Conservation (phyloP, 2,797 vertebrate genomes). For the Trachops cirrhosus region DNA sequence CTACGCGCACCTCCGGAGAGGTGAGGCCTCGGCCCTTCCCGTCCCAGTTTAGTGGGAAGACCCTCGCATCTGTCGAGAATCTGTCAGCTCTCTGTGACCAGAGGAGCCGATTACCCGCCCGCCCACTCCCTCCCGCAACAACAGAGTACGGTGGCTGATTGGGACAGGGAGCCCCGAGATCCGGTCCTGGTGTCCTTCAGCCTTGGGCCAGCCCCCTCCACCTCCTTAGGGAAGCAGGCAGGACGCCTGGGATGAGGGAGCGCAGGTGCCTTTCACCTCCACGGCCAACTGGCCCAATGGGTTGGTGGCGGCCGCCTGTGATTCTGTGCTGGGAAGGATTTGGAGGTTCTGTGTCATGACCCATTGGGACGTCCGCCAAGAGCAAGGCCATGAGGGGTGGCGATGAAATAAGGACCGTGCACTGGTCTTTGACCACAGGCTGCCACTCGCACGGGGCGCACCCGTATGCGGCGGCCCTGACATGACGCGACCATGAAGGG, state of each 20-base stretch:
- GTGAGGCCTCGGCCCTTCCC: slow-evolving; percentile 79
- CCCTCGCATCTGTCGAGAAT: neutral
- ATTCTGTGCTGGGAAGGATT: neutral
- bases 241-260: neutral
- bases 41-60: neutral
- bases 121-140: neutral
- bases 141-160: rapidly evolving
- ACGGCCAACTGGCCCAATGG: neutral
- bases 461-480: neutral
- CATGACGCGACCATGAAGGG: neutral
- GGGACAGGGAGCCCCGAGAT: neutral
- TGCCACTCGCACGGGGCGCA: neutral
- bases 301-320: neutral
- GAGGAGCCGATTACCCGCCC: neutral
- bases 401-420: neutral
- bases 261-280: neutral
- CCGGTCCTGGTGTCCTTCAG: neutral
- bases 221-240: neutral
- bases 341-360: neutral
- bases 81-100: neutral
- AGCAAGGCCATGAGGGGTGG: neutral
- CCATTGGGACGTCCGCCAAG: neutral
- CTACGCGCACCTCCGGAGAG: slow-evolving; percentile 94
- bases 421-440: neutral
- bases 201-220: neutral